Evolutionary conservation across 2,888 invertebrate genomes (phyloP).

Genomic region (Lamellibrachia columna): DNA sequence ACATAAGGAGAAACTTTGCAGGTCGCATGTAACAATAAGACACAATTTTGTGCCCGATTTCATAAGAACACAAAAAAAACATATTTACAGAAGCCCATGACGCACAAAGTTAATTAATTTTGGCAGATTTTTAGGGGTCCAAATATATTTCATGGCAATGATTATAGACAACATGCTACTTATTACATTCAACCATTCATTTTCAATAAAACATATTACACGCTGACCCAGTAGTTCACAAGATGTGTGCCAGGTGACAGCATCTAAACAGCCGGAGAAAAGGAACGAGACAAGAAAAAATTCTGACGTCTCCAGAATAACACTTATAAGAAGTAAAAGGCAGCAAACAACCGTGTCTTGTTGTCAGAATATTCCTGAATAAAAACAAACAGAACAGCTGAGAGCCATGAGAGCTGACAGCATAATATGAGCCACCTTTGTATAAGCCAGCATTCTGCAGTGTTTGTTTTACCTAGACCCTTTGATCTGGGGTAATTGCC

Average conservation of each 20-base stretch:
- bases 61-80: too few species aligned
- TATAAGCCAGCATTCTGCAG: neutral
- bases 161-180: neutral
- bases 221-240: neutral
- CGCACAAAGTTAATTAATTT: too few species aligned
- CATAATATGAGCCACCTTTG: neutral
- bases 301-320: neutral
- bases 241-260: neutral
- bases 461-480: neutral
- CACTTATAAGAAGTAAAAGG: slow-evolving; percentile 5
- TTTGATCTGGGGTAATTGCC: neutral
- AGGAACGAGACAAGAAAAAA: neutral
- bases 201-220: neutral
- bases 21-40: too few species aligned
- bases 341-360: neutral
- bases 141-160: too few species aligned
- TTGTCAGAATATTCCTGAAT: neutral
- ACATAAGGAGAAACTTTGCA: too few species aligned
- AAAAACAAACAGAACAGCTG: neutral
- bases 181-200: neutral
- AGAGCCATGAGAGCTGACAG: neutral
- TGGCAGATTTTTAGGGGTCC: too few species aligned
- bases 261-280: neutral
- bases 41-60: too few species aligned
- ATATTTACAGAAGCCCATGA: too few species aligned